Evolutionary conservation across 1,140 invertebrate genomes (phyloP).

Genomic region (Drosophila arawakana): DNA sequence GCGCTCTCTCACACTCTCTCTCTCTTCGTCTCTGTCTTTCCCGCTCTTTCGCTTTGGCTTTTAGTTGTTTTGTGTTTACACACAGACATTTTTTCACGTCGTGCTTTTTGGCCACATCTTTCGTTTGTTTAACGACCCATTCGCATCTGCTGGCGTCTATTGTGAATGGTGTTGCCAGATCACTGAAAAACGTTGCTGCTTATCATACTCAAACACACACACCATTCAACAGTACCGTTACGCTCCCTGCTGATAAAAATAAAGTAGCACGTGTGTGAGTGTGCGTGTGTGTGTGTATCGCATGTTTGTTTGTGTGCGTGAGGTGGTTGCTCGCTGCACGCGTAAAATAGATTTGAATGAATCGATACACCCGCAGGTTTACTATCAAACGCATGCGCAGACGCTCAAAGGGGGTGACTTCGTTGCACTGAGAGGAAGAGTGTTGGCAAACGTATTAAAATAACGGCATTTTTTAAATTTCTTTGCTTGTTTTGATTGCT

Average conservation of each 20-base stretch:
- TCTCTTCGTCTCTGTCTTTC: neutral
- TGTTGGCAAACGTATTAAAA: constrained; percentile 44
- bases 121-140: constrained; percentile 59
- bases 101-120: constrained; percentile 73
- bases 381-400: constrained; percentile 57
- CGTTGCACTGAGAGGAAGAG: constrained; percentile 29
- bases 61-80: constrained; percentile 47
- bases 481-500: too few species aligned
- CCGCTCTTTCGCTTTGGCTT: too few species aligned
- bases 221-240: constrained; percentile 13
- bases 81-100: constrained; percentile 46
- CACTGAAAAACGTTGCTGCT: constrained; percentile 11
- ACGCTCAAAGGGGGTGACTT: constrained; percentile 21
- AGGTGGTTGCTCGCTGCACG: constrained; percentile 52
- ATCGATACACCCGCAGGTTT: constrained; percentile 65
- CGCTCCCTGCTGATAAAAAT: constrained; percentile 37
- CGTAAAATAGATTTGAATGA: constrained; percentile 66
- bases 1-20: constrained; percentile 19
- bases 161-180: constrained; percentile 47
- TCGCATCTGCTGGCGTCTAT: constrained; percentile 20
- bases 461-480: constrained; percentile 44
- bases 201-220: constrained; percentile 19
- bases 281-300: neutral
- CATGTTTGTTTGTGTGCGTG: constrained; percentile 11
- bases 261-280: constrained; percentile 3